phyloP scores from a whole-genome alignment of 2,888 invertebrate species.

The Scaptomyza cyrtandrae region DNA sequence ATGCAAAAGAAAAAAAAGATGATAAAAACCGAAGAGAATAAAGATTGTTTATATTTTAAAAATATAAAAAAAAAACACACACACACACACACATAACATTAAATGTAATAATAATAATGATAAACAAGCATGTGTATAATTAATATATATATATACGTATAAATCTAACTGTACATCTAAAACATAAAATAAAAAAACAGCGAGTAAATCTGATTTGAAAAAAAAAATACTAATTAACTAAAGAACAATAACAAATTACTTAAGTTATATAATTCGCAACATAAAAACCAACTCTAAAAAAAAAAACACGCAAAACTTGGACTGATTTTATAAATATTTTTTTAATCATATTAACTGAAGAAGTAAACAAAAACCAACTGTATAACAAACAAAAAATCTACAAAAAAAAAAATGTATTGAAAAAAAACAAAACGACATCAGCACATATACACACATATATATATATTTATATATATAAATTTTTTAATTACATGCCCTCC shows the following conservation, averaged over 20 bases:
- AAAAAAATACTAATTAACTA: constrained; percentile 32
- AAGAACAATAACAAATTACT: constrained; percentile 44
- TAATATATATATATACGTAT: constrained; percentile 13
- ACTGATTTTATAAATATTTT: constrained; percentile 81
- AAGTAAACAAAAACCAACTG: constrained; percentile 48
- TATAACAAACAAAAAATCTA: constrained; percentile 37
- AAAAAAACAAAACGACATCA: constrained; percentile 48
- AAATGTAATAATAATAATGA: constrained; percentile 28
- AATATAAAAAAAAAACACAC: constrained; percentile 68
- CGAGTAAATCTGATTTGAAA: constrained; percentile 49
- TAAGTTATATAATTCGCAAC: constrained; percentile 54
- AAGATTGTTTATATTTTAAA: constrained; percentile 83
- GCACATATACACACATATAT: constrained; percentile 36
- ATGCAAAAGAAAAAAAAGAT: constrained; percentile 42
- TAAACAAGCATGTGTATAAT: constrained; percentile 59
- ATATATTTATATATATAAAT: constrained; percentile 46
- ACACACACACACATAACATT: constrained; percentile 38
- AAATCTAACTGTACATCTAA: constrained; percentile 33
- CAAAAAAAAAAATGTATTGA: constrained; percentile 29
- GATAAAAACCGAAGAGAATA: constrained; percentile 79
- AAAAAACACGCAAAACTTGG: constrained; percentile 75
- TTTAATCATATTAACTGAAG: constrained; percentile 67
- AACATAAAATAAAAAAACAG: constrained; percentile 36
- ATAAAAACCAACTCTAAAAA: constrained; percentile 38
- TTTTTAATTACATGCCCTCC: constrained; percentile 60